Evolutionary conservation across 1,140 invertebrate genomes (phyloP), one percentile per base, ranked within the genome.

Genomic region (Mercenaria mercenaria): DNA sequence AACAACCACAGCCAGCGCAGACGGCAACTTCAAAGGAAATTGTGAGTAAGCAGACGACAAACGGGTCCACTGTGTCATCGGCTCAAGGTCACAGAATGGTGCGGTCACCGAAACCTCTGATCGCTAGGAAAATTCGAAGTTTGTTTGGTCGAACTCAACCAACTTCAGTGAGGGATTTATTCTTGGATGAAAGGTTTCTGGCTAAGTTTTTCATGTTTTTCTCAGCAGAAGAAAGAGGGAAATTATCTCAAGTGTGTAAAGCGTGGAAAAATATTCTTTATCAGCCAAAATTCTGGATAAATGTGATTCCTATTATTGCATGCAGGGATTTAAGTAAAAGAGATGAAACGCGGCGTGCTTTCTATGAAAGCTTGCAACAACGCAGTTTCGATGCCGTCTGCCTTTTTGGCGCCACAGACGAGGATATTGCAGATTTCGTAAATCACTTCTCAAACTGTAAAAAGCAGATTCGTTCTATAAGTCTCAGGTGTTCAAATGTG

Each of bases 211-310:
- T 99, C 96, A 96, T 97, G 23, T 99, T 98, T 94, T 99, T 99
- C 95, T 97, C 97, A 61, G 96, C 98, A 0, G 97, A 96, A 64
- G 98, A 99, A 91, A 96, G 98, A 88, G 97, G 97, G 61, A 96
- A 97, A 10, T 96, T 99, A 90, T 98, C 98, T 26, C 95, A 96
- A 92, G 97, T 98, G 50, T 99, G 98, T 96, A 97, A 97, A 88
- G 97, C 97, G 94, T 99, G 98, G 98, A 97, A 98, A 85, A 98
- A 98, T 93, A 96, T 98, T 76, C 96, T 99, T 34, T 99, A 99
- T 95, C 97, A 98, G 34, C 98, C 98, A 0, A 96, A 97, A 64
- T 98, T 97, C 96, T 99, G 98, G 98, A 96, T 97, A 26, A 98
- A 98, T 1, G 96, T 99, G 61, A 96, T 98, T 69, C 98, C 98